phyloP scores from a whole-genome alignment of 2,113 vertebrate species.

The Gambusia affinis region DNA sequence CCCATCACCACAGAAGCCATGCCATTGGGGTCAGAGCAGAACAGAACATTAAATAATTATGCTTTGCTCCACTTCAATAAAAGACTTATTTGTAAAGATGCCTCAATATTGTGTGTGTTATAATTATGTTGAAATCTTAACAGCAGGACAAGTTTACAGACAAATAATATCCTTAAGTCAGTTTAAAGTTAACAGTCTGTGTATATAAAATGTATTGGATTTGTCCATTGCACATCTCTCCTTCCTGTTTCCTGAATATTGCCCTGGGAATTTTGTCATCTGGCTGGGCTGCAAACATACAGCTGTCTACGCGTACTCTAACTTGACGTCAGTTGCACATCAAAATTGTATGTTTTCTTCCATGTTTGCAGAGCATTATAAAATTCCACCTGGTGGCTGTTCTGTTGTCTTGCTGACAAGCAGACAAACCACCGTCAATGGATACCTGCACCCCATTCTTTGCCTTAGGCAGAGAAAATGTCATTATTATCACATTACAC shows the following conservation, averaged over 20 bases:
- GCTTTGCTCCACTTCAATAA: not conserved
- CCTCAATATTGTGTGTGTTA: not conserved
- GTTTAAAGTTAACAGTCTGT: not conserved
- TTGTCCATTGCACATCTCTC: not conserved
- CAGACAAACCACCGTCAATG: not conserved
- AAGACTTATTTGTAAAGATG: not conserved
- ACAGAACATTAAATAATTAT: not conserved
- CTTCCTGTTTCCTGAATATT: not conserved
- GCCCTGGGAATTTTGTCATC: not conserved
- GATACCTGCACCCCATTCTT: not conserved
- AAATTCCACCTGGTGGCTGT: not conserved
- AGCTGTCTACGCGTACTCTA: not conserved
- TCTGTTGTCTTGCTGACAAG: not conserved
- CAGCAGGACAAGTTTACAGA: not conserved
- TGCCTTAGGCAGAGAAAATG: constrained; percentile 16
- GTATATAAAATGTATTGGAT: not conserved
- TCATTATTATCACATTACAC: constrained; percentile 12
- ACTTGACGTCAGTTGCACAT: not conserved
- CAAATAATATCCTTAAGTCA: not conserved
- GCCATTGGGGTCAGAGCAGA: not conserved
- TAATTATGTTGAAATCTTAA: constrained; percentile 16
- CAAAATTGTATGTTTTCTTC: not conserved
- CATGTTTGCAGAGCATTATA: not conserved
- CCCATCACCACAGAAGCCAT: too few relatives aligned
- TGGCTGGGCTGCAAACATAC: not conserved